Evolutionary conservation across 2,113 vertebrate genomes (phyloP).

Genomic region (Potamarius usumacintae): DNA sequence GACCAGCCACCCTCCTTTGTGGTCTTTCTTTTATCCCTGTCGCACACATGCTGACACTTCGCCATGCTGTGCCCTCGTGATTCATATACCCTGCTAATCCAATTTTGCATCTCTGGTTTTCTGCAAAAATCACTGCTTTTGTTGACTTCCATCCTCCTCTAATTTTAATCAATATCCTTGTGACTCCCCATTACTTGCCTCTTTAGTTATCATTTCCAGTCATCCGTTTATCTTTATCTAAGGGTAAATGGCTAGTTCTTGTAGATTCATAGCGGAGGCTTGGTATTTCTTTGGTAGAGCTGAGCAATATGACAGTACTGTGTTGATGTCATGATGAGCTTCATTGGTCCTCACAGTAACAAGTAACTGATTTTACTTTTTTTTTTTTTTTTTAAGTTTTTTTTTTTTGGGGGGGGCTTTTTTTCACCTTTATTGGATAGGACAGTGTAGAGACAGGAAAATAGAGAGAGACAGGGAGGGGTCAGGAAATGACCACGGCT

Average conservation of each 20-base stretch:
- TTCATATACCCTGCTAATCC: conserved; percentile 69
- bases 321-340: not conserved
- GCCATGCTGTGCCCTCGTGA: conserved; percentile 56
- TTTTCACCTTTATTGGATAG: too few relatives aligned
- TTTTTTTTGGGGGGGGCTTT: too few relatives aligned
- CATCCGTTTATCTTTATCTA: not conserved
- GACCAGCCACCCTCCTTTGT: not conserved
- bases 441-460: too few relatives aligned
- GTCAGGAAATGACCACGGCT: too few relatives aligned
- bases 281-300: not conserved
- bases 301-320: not conserved
- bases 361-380: not conserved
- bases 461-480: too few relatives aligned
- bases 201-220: not conserved
- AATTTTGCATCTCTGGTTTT: conserved; percentile 51
- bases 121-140: conserved; percentile 14
- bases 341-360: not conserved
- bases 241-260: not conserved
- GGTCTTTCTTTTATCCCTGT: not conserved
- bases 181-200: conserved; percentile 2
- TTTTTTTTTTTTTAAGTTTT: too few relatives aligned
- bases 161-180: not conserved
- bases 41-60: not conserved
- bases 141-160: not conserved
- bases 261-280: not conserved